Percentiles rank a stretch among this genome's conserved stretches.
Evolutionary conservation across 2,888 invertebrate genomes (phyloP).

Genomic region (Toxonevra muliebris): DNA sequence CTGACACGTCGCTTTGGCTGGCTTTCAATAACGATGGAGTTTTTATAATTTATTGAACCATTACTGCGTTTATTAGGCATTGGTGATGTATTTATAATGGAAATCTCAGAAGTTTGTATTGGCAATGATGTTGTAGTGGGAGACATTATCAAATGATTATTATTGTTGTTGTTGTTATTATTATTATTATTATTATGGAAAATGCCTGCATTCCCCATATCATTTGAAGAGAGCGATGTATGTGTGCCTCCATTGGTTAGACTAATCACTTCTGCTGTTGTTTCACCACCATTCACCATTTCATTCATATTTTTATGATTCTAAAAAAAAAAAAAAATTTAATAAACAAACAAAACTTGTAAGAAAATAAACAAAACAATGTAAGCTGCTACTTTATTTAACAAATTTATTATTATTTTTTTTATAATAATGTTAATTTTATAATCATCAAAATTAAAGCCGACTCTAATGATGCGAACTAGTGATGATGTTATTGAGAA

Average conservation of each 20-base stretch:
- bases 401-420: too few species aligned
- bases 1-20: conserved; percentile 71
- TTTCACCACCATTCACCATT: conserved; percentile 25
- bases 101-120: conserved; percentile 31
- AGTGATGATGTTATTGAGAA: too few species aligned
- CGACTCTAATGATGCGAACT: too few species aligned
- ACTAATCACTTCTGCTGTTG: conserved; percentile 18
- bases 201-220: conserved; percentile 17
- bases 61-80: conserved; percentile 41
- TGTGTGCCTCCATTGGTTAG: conserved; percentile 11
- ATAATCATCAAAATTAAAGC: too few species aligned
- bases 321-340: conserved; percentile 14
- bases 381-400: too few species aligned
- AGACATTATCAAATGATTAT: conserved; percentile 24
- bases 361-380: too few species aligned
- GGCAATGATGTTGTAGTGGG: conserved; percentile 41
- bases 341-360: background rate
- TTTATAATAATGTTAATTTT: too few species aligned
- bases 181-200: conserved; percentile 17
- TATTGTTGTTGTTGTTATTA: conserved; percentile 9
- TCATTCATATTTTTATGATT: conserved; percentile 45
- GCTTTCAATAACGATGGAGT: conserved; percentile 49
- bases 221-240: background rate
- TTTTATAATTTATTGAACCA: conserved; percentile 42
- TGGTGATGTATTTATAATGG: conserved; percentile 41